Base-by-base conservation (phyloP, 2,797 vertebrate genomes). In the Typhlichthys subterraneus region DNA sequence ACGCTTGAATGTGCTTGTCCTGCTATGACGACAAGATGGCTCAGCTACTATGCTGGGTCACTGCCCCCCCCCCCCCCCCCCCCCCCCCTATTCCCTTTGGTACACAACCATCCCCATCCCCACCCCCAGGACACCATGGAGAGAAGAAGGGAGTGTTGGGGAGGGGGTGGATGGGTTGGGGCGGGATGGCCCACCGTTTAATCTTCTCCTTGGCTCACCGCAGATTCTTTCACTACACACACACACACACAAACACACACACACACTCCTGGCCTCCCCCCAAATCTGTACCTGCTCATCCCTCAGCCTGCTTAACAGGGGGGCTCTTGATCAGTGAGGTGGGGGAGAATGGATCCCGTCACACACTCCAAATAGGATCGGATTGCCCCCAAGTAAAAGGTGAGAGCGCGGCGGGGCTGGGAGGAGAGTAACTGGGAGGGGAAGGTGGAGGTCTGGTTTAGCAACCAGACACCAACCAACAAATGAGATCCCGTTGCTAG, bases 1-100 rank as follows among this genome's bases (percentile, higher is more conserved):
- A 90, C 79, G 86, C 80, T 88, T 89, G 77, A 91, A 90, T 90
- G 88, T 89, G 85, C 89, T 90, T 83, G 88, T 89, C 90, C 90
- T 84, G 87, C 88, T 90, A 91, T 88, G 90, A 92, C 86, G 89
- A 90, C 90, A 92, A 91, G 90, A 87, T 90, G 88, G 87, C 87
- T 87, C 83, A 87, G 82, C 85, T 75, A 81, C 83, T 73, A 85
- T 29, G 23, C 86, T 84, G 80, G 85, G 87, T 86, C 81, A 80
- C 76, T 70, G 66, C 79, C 78, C 75, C 70, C 63, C 54, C 67
- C 68, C 73, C 63, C 65, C 17, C 17, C 17, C 17, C 79, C 78
- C 75, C 70, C 63, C 52, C 38, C 38, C 38, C 59, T 1, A 5
- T 33, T 42, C 45, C 12, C 8, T 45, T n/a, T 29, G 38, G 38